Percentiles rank a stretch among this genome's conserved stretches.
These are phyloP conservation scores for Drosophila mayaguana DNA, from an alignment of 2,888 invertebrate species.

Conservation along the genomic window DNA sequence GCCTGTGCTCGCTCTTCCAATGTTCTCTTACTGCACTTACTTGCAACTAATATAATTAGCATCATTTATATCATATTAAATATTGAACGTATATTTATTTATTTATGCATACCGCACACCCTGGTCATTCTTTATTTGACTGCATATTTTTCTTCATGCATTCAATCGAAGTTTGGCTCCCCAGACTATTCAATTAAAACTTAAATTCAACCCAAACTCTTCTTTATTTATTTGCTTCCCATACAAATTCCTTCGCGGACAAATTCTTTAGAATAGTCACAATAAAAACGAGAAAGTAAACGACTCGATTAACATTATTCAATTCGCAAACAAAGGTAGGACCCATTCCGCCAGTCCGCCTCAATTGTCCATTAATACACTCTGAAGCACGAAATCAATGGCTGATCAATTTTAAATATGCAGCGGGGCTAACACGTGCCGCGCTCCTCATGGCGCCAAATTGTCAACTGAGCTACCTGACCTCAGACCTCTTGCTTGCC, in stretches of 20 bases:
- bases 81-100: no score
- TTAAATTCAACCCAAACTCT: background rate
- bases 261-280: constrained; percentile 16
- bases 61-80: no score
- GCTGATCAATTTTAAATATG: constrained; percentile 57
- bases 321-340: constrained; percentile 4
- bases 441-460: constrained; percentile 14
- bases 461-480: constrained; percentile 53
- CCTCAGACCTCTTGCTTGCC: background rate
- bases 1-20: no score
- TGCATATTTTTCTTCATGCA: background rate
- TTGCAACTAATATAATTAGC: no score
- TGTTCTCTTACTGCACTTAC: no score
- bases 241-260: background rate
- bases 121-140: no score
- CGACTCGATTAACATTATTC: constrained; percentile 22
- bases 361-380: constrained; percentile 31
- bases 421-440: constrained; percentile 41
- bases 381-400: constrained; percentile 37
- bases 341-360: background rate
- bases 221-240: background rate
- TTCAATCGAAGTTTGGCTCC: background rate
- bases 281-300: constrained; percentile 3
- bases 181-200: background rate
- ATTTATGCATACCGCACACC: no score